Evolutionary conservation across 1,140 invertebrate genomes (phyloP).

Genomic region (Choristoneura fumiferana): DNA sequence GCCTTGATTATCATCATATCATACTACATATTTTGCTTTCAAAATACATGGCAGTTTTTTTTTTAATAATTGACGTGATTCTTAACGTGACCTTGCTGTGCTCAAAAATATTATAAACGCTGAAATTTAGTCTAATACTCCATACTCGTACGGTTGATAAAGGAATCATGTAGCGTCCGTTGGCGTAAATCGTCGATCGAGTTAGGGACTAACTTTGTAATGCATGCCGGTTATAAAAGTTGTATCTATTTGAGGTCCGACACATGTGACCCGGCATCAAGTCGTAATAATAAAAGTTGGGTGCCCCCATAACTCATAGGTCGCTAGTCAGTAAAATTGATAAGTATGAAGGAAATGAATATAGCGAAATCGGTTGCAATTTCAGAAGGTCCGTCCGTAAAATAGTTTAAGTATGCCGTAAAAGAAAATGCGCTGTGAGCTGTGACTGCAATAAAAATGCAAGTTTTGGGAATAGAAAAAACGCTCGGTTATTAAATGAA

Average conservation of each 20-base stretch:
- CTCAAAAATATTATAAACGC: too few species aligned
- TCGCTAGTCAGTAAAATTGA: conserved; percentile 5
- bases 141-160: too few species aligned
- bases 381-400: conserved; percentile 1
- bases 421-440: not conserved
- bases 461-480: too few species aligned
- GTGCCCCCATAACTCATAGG: conserved; percentile 26
- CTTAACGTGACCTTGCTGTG: too few species aligned
- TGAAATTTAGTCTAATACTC: too few species aligned
- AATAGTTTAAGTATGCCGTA: conserved; percentile 1
- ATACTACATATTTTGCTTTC: too few species aligned
- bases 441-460: too few species aligned
- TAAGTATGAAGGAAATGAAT: conserved; percentile 16
- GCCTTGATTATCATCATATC: too few species aligned
- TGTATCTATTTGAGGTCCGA: conserved; percentile 23
- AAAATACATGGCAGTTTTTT: too few species aligned
- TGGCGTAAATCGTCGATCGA: conserved; percentile 1
- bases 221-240: conserved; percentile 19
- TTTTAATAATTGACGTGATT: too few species aligned
- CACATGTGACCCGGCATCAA: conserved; percentile 23
- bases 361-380: conserved; percentile 11
- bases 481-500: too few species aligned
- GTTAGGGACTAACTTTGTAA: conserved; percentile 9
- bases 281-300: conserved; percentile 30
- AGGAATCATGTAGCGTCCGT: too few species aligned